Evolutionary conservation across 2,888 invertebrate genomes (phyloP).

Genomic region (Pomacea canaliculata): DNA sequence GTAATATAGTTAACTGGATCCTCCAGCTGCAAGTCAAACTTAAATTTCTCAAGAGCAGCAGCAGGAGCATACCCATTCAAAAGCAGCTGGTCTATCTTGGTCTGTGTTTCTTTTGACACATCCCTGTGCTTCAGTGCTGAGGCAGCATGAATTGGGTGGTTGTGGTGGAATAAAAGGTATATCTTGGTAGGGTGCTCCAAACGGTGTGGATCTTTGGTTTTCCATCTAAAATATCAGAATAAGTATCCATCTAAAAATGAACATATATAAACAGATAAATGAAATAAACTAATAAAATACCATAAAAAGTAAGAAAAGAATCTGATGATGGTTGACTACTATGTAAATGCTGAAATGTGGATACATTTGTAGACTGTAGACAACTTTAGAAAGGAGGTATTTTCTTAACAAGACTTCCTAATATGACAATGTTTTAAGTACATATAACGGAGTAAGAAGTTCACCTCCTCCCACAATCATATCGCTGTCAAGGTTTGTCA

Average conservation of each 20-base stretch:
- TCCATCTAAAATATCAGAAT: no score
- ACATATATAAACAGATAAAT: neutral
- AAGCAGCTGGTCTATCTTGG: neutral
- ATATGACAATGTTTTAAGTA: no score
- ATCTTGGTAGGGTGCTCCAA: neutral
- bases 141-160: slow-evolving; percentile 4
- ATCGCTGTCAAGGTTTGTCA: no score
- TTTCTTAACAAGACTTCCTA: no score
- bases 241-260: neutral
- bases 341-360: no score
- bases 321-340: no score
- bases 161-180: neutral
- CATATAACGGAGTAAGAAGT: no score
- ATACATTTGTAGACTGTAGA: no score
- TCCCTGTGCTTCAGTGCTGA: slow-evolving; percentile 7
- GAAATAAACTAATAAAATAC: no score
- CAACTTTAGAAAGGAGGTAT: no score
- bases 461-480: no score
- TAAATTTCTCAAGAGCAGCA: slow-evolving; percentile 1
- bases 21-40: slow-evolving; percentile 5
- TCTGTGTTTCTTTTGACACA: neutral
- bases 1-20: slow-evolving; percentile 9
- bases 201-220: slow-evolving; percentile 9
- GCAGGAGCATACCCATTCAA: slow-evolving; percentile 1
- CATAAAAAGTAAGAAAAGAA: no score